Percentiles rank a stretch among this genome's conserved stretches.
Conservation (phyloP, 2,888 invertebrate species). For the Leistus spinibarbis region DNA sequence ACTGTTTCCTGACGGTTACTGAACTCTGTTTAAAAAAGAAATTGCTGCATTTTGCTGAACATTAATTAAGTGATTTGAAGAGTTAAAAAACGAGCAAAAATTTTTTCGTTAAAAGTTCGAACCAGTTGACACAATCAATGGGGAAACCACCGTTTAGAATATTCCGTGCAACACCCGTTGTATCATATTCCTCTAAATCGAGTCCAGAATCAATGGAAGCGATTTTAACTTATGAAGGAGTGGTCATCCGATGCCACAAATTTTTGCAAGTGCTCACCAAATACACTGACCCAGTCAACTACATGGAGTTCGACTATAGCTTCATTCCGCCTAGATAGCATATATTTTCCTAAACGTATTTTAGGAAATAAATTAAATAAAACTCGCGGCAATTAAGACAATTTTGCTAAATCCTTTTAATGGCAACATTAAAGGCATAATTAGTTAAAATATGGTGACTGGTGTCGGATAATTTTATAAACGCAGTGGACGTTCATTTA, state of each 20-base stretch:
- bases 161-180: constrained; percentile 23
- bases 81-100: background rate
- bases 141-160: constrained; percentile 37
- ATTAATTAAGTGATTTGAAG: background rate
- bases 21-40: background rate
- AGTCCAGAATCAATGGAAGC: constrained; percentile 32
- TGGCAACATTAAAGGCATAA: background rate
- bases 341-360: constrained; percentile 7
- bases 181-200: constrained; percentile 21
- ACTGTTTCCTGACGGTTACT: constrained; percentile 22
- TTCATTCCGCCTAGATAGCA: constrained; percentile 54
- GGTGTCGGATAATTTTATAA: background rate
- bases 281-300: constrained; percentile 22
- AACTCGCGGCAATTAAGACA: background rate
- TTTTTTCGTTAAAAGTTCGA: constrained; percentile 19
- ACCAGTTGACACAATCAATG: constrained; percentile 19
- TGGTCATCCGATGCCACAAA: constrained; percentile 27
- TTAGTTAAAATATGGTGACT: constrained; percentile 1
- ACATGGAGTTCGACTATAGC: constrained; percentile 48
- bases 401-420: background rate
- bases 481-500: background rate
- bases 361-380: background rate
- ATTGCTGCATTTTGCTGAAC: constrained; percentile 3
- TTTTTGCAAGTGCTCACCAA: constrained; percentile 11
- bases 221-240: constrained; percentile 27